These are phyloP conservation scores for Hyposoter didymator DNA, from an alignment of 2,888 invertebrate species.

Conservation along the genomic window DNA sequence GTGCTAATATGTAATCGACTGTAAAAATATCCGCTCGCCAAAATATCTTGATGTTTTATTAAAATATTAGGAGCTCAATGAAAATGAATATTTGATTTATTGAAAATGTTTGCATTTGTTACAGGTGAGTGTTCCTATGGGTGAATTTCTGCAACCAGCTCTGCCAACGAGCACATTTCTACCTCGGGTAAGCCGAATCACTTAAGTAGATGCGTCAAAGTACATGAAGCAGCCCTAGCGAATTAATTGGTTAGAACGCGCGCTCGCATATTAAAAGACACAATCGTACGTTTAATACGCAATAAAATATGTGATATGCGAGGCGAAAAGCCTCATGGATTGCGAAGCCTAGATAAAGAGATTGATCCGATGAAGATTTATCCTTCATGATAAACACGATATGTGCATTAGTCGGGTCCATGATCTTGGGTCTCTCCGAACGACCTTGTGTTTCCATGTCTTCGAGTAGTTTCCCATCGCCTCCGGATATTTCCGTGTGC, in stretches of 20 bases:
- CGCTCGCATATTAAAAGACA: not conserved
- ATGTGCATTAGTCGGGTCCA: conserved; percentile 13
- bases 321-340: conserved; percentile 3
- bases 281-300: not conserved
- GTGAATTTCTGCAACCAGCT: conserved; percentile 65
- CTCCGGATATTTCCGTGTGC: conserved; percentile 4
- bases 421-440: not conserved
- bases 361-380: conserved; percentile 10
- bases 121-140: conserved; percentile 78
- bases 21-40: no score
- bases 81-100: no score
- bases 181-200: conserved; percentile 69
- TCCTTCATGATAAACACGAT: conserved; percentile 16
- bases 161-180: conserved; percentile 62
- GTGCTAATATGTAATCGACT: no score
- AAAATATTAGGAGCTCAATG: no score
- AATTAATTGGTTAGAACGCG: not conserved
- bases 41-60: no score
- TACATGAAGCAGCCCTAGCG: not conserved
- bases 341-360: conserved; percentile 2
- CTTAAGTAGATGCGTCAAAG: conserved; percentile 49
- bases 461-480: conserved; percentile 9
- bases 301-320: not conserved
- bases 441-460: not conserved
- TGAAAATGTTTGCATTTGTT: conserved; percentile 61